A percentile compares a stretch with the other conserved stretches of the same genome.
These are phyloP conservation scores for Pipistrellus kuhlii DNA, from an alignment of 2,797 vertebrate genomes.

Conservation along the genomic window DNA sequence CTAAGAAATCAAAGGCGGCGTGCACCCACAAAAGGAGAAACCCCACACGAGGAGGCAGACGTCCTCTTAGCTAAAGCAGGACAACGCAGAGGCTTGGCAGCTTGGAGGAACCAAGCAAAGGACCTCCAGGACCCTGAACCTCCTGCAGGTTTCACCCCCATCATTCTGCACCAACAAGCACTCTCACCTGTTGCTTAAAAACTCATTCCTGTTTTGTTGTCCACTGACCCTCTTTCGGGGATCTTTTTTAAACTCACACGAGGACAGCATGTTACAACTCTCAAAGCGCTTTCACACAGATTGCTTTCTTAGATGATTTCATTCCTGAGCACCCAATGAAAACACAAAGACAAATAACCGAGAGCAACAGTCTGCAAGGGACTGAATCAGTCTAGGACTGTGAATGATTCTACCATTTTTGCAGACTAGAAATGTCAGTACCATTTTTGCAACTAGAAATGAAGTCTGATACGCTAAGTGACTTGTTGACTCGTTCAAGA, in stretches of 20 bases:
- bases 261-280: constrained; percentile 17
- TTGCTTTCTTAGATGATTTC: constrained; percentile 18
- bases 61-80: background rate
- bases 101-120: background rate
- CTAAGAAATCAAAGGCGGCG: constrained; percentile 6
- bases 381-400: background rate
- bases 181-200: background rate
- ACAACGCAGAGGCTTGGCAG: background rate
- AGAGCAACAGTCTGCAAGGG: background rate
- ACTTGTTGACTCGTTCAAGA: background rate
- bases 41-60: background rate
- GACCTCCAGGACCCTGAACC: background rate
- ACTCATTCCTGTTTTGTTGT: background rate
- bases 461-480: background rate
- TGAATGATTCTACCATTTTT: constrained; percentile 9
- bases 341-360: constrained; percentile 25
- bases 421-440: background rate
- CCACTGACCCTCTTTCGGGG: background rate
- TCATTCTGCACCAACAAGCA: background rate
- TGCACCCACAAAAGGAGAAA: background rate
- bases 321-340: background rate
- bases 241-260: background rate
- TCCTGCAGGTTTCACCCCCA: background rate
- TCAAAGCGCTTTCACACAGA: constrained; percentile 30
- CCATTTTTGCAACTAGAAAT: constrained; percentile 25